Percentiles rank a stretch among this genome's conserved stretches.
These are phyloP conservation scores for Eumeta japonica DNA, from an alignment of 1,140 invertebrate genomes.

Conservation along the genomic window DNA sequence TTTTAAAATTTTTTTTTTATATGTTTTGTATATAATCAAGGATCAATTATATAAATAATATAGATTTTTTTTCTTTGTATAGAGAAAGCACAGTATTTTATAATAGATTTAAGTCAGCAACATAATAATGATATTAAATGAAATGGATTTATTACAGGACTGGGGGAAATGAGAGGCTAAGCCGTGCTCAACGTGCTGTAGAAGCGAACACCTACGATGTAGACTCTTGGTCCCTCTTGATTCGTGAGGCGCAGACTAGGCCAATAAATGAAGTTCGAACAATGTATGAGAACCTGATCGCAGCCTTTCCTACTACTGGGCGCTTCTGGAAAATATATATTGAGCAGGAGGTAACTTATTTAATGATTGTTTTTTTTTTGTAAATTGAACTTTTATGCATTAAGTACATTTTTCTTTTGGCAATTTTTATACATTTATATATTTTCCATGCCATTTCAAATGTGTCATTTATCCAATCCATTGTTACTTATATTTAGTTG, in stretches of 20 bases:
- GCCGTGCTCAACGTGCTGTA: conserved; percentile 75
- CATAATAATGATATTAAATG: no score
- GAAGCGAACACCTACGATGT: conserved; percentile 88
- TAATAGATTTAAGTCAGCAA: no score
- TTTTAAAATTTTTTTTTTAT: no score
- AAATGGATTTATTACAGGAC: no score
- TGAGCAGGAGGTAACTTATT: conserved; percentile 87
- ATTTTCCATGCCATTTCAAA: no score
- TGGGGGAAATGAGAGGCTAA: conserved; percentile 82
- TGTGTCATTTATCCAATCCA: no score
- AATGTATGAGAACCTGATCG: conserved; percentile 91
- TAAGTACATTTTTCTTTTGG: conserved; percentile 12
- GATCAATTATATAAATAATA: no score
- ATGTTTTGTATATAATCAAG: no score
- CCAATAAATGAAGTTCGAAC: conserved; percentile 87
- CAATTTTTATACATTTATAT: no score
- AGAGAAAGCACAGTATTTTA: no score
- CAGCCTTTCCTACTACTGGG: conserved; percentile 92
- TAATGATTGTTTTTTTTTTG: conserved; percentile 6
- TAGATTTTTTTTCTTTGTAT: no score
- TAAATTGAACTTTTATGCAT: conserved; percentile 6
- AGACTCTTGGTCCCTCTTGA: conserved; percentile 94
- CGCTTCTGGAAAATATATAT: conserved; percentile 99
- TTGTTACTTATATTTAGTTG: no score
- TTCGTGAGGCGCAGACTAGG: conserved; percentile 88